Base-by-base conservation (phyloP, 2,797 vertebrate genomes). In the Myoxocephalus aenaeus region DNA sequence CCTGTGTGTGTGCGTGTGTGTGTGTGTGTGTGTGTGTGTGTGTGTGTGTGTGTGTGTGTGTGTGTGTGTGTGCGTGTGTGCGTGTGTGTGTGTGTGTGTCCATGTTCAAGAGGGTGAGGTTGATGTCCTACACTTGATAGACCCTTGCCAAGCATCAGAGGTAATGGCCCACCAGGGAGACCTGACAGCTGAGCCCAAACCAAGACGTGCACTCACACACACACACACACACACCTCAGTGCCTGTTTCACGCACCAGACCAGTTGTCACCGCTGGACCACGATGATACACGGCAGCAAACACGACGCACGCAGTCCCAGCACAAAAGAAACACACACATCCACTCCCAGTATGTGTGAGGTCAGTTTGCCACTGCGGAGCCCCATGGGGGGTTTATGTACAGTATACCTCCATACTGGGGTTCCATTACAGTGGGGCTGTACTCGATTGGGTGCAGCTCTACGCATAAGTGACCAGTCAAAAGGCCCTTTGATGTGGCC, bases 81-180 rank as follows among this genome's bases (percentile, higher is more conserved):
- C 6, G 32, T 32, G 32, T 32, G 32, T 54, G 34, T 63, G n/a
- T n/a, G n/a, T n/a, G 65, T 54, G 34, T 63, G 27, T 17, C 10
- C 70, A 68, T 75, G 77, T 75, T 71, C 70, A 68, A 5, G 46
- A 3, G 46, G 38, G 69, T 50, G 82, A 75, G 54, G 82, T 64
- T 65, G 81, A 83, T 83, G 86, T 82, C 82, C 74, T 71, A 10
- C 77, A 81, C 82, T 87, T 85, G 83, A 89, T 88, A 83, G 86
- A 86, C 73, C 44, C 66, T n/a, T 53, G 82, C 80, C 76, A 73
- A 67, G 73, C 82, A 73, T 87, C 79, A 70, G 62, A 86, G 78
- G 81, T 92, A 91, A 93, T 88, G 75, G 84, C 59, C 84, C 86
- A 70, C 80, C 58, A 63, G 86, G 76, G 88, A 87, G 79, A 69